A percentile compares a stretch with the other conserved stretches of the same genome.
These are phyloP conservation scores for Heliconius ethilla DNA, from an alignment of 2,888 invertebrate species.

Conservation along the genomic window DNA sequence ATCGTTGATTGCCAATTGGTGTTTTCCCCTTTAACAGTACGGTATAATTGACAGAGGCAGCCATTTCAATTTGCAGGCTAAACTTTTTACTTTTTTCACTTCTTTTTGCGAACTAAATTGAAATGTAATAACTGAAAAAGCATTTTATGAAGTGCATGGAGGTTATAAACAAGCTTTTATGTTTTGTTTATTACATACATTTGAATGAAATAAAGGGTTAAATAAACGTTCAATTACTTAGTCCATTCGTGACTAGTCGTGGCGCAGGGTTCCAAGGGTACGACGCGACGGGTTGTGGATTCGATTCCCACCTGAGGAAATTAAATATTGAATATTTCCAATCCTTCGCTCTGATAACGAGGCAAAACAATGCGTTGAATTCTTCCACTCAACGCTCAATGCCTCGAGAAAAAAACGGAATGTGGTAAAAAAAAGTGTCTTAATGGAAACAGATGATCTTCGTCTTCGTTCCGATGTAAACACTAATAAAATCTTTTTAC, in stretches of 20 bases:
- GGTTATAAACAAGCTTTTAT: background rate
- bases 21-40: constrained; percentile 7
- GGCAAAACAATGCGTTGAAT: too few species aligned
- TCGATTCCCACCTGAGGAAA: too few species aligned
- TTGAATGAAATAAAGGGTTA: background rate
- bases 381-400: too few species aligned
- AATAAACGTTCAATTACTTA: constrained; percentile 1
- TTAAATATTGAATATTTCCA: too few species aligned
- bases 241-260: background rate
- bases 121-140: constrained; percentile 16
- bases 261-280: too few species aligned
- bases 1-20: background rate
- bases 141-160: background rate
- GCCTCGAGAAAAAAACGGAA: too few species aligned
- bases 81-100: constrained; percentile 7
- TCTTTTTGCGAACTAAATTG: constrained; percentile 12
- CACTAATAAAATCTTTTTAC: too few species aligned
- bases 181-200: background rate
- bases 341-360: too few species aligned
- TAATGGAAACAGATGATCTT: too few species aligned
- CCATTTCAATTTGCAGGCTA: constrained; percentile 29
- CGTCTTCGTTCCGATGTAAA: too few species aligned
- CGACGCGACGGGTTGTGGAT: too few species aligned
- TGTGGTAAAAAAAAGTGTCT: too few species aligned
- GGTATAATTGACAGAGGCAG: constrained; percentile 35